Percentiles rank a stretch among this genome's conserved stretches.
Conservation (phyloP, 2,113 vertebrate genomes). For the Oplegnathus fasciatus region DNA sequence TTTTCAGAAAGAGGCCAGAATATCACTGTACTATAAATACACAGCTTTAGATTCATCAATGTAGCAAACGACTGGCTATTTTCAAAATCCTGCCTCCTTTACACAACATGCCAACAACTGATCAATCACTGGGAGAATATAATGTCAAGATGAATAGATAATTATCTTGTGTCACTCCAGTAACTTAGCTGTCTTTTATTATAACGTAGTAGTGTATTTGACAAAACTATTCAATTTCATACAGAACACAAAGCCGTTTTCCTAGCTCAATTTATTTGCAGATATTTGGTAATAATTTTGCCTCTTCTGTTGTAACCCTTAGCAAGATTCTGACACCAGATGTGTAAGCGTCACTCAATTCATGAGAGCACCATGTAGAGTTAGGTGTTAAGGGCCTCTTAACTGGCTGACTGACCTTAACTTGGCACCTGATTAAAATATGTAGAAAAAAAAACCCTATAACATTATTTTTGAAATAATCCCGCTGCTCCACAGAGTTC, state of each 20-base stretch:
- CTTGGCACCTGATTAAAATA: conserved; percentile 10
- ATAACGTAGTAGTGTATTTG: not conserved
- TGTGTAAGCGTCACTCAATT: not conserved
- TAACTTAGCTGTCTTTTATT: not conserved
- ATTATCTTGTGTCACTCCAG: not conserved
- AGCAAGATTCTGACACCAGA: not conserved
- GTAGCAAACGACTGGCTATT: not conserved
- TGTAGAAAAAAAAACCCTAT: not conserved
- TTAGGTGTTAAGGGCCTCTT: conserved; percentile 1
- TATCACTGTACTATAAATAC: not conserved
- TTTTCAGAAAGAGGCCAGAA: not conserved
- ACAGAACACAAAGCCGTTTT: not conserved
- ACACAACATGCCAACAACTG: not conserved
- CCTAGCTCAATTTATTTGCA: not conserved
- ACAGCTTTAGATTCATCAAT: conserved; percentile 20
- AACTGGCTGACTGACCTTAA: conserved; percentile 7
- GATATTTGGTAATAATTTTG: not conserved
- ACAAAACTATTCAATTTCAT: not conserved
- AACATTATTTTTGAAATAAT: conserved; percentile 32
- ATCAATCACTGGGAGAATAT: conserved; percentile 8
- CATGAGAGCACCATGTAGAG: not conserved
- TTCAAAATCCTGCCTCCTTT: not conserved
- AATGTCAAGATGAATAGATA: not conserved
- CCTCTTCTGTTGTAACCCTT: not conserved
- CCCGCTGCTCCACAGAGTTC: conserved; percentile 10